Evolutionary conservation across 35 echinoderm and acorn worm species (phyloP).

Genomic region (Diadema setosum): DNA sequence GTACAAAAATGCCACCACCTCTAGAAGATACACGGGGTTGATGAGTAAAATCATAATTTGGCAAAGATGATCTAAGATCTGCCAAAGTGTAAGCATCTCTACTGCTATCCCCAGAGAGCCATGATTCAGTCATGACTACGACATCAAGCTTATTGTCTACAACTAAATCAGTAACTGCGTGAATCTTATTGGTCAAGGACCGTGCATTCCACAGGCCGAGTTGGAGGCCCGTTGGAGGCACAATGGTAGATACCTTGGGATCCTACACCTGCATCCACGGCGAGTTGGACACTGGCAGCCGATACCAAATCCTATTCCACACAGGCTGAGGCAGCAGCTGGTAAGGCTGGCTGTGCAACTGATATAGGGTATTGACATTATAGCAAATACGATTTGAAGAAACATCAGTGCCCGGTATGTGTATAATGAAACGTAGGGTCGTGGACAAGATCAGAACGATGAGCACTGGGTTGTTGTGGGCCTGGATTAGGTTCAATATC

Average conservation of each 20-base stretch:
- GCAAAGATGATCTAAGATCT: not conserved
- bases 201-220: conserved; percentile 4
- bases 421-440: no score
- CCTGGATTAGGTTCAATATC: no score
- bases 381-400: no score
- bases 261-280: not conserved
- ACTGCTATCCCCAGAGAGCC: not conserved
- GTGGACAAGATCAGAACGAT: no score
- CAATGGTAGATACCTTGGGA: not conserved
- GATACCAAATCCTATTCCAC: no score
- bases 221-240: not conserved
- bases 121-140: not conserved
- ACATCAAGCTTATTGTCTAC: conserved; percentile 8
- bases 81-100: conserved; percentile 2
- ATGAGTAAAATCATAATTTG: conserved; percentile 6
- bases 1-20: no score
- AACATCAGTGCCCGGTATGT: no score
- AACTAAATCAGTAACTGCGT: conserved; percentile 13
- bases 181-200: conserved; percentile 14
- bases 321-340: no score
- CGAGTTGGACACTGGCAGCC: not conserved
- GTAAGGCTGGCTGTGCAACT: no score
- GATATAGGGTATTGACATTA: no score
- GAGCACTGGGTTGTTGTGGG: no score
- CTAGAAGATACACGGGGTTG: not conserved